Conservation (phyloP, 2,113 vertebrate genomes). For the Taxidea taxus region DNA sequence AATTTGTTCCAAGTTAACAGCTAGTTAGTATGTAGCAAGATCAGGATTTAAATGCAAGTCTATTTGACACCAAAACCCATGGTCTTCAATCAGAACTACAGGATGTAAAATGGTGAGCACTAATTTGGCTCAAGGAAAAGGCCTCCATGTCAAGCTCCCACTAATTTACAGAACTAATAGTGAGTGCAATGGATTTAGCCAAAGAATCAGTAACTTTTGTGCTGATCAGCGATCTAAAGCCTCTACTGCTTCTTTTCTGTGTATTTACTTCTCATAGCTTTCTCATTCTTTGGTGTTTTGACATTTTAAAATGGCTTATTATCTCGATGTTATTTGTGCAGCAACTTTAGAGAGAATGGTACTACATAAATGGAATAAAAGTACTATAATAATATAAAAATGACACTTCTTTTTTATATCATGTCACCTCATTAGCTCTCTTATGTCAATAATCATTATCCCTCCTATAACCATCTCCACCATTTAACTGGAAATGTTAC, state of each 20-base stretch:
- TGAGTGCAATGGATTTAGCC: neutral
- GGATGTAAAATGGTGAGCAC: neutral
- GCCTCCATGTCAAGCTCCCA: neutral
- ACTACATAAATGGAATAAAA: constrained; percentile 28
- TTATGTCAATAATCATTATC: neutral
- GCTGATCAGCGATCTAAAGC: neutral
- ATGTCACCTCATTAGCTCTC: neutral
- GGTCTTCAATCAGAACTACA: neutral
- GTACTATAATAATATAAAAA: neutral
- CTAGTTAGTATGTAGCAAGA: neutral
- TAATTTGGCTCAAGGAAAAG: neutral
- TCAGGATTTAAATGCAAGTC: neutral
- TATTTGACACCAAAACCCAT: neutral
- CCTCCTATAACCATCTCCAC: neutral
- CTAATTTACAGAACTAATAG: neutral
- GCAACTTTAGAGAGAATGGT: constrained; percentile 33
- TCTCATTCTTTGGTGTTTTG: constrained; percentile 40
- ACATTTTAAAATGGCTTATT: constrained; percentile 51
- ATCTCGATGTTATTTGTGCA: constrained; percentile 26
- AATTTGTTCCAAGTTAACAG: constrained; percentile 3
- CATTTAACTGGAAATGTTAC: constrained; percentile 3
- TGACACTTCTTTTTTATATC: neutral
- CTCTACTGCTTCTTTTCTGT: neutral
- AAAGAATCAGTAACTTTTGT: neutral
- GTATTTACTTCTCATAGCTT: constrained; percentile 19